Conservation (phyloP, 2,113 vertebrate species). For the Melanostigma gelatinosum region DNA sequence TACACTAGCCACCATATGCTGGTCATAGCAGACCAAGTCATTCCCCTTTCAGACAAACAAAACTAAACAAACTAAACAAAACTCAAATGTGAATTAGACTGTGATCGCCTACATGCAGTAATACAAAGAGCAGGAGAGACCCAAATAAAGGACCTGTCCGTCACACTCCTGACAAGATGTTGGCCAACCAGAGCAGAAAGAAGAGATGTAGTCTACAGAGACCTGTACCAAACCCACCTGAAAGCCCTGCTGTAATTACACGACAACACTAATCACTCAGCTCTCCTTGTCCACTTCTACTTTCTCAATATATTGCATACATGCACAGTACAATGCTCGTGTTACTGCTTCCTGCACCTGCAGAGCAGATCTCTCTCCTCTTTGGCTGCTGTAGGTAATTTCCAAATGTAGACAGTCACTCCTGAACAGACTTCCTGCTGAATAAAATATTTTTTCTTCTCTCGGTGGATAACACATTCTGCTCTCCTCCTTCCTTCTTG, state of each 20-base stretch:
- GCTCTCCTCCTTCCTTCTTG: neutral
- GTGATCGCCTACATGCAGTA: too few relatives aligned
- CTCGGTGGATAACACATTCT: neutral
- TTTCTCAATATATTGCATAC: neutral
- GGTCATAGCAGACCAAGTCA: too few relatives aligned
- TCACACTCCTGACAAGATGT: neutral
- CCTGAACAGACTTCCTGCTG: neutral
- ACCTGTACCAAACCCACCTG: neutral
- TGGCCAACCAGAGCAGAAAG: neutral
- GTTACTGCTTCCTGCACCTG: conserved; percentile 6
- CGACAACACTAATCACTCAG: neutral
- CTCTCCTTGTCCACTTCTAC: too few relatives aligned
- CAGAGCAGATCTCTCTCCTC: neutral
- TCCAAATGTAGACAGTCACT: neutral
- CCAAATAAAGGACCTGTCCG: neutral
- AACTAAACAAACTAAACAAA: neutral
- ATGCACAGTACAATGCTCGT: neutral
- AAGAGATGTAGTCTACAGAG: neutral
- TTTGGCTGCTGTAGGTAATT: too few relatives aligned
- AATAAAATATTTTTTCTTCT: neutral
- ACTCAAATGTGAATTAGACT: neutral
- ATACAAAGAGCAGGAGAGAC: too few relatives aligned
- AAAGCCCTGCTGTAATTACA: neutral
- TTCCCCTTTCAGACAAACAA: neutral
- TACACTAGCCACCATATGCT: too few relatives aligned